phyloP scores from a whole-genome alignment of 2,113 vertebrate genomes.

The Galbula dea region DNA sequence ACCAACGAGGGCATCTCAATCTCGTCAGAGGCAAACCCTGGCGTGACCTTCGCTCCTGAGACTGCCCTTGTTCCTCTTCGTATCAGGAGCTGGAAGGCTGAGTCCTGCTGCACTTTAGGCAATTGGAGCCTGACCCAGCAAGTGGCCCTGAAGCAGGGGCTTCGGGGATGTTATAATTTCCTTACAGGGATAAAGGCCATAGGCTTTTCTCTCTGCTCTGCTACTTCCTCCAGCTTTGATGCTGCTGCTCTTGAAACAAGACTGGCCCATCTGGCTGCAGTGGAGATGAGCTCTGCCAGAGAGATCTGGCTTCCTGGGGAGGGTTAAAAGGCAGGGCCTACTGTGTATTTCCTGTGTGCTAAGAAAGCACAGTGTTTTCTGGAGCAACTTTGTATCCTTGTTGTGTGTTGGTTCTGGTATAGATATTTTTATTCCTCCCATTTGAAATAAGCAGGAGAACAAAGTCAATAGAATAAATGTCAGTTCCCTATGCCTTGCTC shows the following conservation, averaged over 20 bases:
- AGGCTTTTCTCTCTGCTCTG: background rate
- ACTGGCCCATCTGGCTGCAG: background rate
- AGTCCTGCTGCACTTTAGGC: background rate
- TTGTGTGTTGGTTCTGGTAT: background rate
- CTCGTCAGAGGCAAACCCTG: rapidly evolving
- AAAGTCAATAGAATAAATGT: constrained; percentile 10
- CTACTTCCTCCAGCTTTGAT: constrained; percentile 12
- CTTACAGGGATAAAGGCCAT: background rate
- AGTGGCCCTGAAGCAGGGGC: background rate
- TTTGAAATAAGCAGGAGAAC: background rate
- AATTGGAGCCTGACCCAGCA: background rate
- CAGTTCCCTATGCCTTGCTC: background rate
- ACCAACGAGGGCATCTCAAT: background rate
- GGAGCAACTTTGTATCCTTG: background rate
- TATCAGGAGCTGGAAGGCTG: background rate
- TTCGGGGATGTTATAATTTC: background rate
- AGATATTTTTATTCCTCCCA: background rate
- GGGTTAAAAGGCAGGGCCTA: constrained; percentile 42
- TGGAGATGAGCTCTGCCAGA: background rate
- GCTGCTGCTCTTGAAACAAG: background rate
- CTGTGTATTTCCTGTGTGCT: background rate
- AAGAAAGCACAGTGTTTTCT: background rate
- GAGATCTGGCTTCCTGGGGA: background rate
- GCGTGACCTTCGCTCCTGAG: background rate
- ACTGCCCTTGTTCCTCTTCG: background rate